Evolutionary conservation across 2,888 invertebrate genomes (phyloP), one percentile per base, ranked within the genome.

Genomic region (Adineta ricciae): DNA sequence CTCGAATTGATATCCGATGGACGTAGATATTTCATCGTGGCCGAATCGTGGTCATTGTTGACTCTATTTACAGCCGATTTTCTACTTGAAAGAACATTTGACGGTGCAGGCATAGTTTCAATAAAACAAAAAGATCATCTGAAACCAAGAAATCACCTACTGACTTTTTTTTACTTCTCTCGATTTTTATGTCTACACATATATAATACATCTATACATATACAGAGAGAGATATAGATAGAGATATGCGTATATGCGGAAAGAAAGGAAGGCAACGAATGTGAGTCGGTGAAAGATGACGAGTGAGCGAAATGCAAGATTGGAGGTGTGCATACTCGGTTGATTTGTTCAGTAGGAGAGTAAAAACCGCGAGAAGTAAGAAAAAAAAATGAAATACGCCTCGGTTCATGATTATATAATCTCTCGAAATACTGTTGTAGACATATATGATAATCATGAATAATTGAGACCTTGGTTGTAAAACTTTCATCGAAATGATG

Each of bases 11-110:
- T 24, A 78, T 78, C 78, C 3, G 41, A n/a, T 41, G 78, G 14
- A 78, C 78, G 78, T 41, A 78, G n/a, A 78, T 78, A 78, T 78
- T 41, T 41, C 78, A 78, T 41, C 8, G 21, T n/a, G 41, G 78
- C 21, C 41, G 24, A 41, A n/a, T 78, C 78, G 41, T 78, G 3
- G 41, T 41, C n/a, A 78, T 24, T 64, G 32, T 64, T 19, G 0
- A 19, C 27, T 36, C 16, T 5, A 64, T 1, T 32, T 32, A 5
- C 19, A 64, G 32, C 32, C 5, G 64, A 64, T 64, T 3, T 36
- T 2, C 32, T 32, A 4, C 3, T 14, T 27, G 56, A 27, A 27
- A 3, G 1, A 36, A 16, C 32, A 14, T 64, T 64, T 64, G 36
- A 14, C 5, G 5, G 19, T 32, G 7, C 19, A 19, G 64, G 4